A percentile compares a stretch with the other conserved stretches of the same genome.
Conservation (phyloP, 1,140 invertebrate genomes). For the Hyles euphorbiae region DNA sequence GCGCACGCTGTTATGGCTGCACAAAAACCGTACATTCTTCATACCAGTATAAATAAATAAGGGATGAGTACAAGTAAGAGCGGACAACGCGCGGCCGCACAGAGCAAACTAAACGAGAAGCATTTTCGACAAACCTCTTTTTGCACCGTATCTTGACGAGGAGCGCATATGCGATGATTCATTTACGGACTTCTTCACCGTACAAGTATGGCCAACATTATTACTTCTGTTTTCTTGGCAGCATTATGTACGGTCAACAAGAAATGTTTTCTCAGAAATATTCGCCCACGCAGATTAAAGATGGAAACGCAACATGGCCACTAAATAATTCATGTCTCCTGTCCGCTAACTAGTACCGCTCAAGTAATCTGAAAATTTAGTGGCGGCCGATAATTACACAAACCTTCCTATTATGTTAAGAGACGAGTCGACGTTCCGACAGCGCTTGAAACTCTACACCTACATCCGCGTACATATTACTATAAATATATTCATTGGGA, state of each 20-base stretch:
- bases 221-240: slow-evolving; percentile 71
- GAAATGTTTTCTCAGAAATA: slow-evolving; percentile 72
- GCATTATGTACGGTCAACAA: slow-evolving; percentile 62
- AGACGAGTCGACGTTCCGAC: background rate
- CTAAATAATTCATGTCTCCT: slow-evolving; percentile 66
- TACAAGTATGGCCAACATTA: slow-evolving; percentile 71
- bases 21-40: slow-evolving; percentile 64
- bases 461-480: no score
- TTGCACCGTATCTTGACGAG: slow-evolving; percentile 59
- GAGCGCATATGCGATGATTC: slow-evolving; percentile 72
- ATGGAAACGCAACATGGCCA: slow-evolving; percentile 66
- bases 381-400: slow-evolving; percentile 30
- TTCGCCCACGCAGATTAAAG: slow-evolving; percentile 71
- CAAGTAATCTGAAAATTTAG: slow-evolving; percentile 41
- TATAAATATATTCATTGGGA: no score
- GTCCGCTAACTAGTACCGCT: slow-evolving; percentile 50
- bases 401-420: slow-evolving; percentile 5
- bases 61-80: slow-evolving; percentile 57
- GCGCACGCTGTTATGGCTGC: slow-evolving; percentile 49
- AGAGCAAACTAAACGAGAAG: slow-evolving; percentile 52
- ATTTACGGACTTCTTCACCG: slow-evolving; percentile 69
- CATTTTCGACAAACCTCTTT: slow-evolving; percentile 74
- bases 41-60: slow-evolving; percentile 73
- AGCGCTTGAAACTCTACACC: no score
- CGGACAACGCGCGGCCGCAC: slow-evolving; percentile 33